phyloP scores from a whole-genome alignment of 2,888 invertebrate genomes.

The Parthenolecanium corni region DNA sequence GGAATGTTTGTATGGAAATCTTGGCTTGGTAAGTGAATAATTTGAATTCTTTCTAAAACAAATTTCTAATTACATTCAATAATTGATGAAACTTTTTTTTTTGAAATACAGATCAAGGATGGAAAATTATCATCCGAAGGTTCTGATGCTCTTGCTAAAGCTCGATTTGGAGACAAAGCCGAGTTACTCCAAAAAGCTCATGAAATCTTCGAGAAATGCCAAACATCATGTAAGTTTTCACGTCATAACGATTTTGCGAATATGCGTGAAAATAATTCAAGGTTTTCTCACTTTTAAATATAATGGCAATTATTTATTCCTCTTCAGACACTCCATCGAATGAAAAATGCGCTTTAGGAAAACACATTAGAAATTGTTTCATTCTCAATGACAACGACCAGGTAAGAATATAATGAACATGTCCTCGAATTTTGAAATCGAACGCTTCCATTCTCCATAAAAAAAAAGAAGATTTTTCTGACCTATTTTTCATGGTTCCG shows the following conservation, averaged over 20 bases:
- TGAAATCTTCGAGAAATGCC: conserved; percentile 14
- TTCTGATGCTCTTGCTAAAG: conserved; percentile 1
- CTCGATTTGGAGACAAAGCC: conserved; percentile 13
- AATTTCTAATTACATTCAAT: neutral
- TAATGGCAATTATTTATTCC: neutral
- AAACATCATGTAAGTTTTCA: neutral
- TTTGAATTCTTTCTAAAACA: neutral
- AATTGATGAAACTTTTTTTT: neutral
- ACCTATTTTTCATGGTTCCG: too few species aligned
- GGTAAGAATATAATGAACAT: conserved; percentile 29
- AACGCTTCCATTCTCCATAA: too few species aligned
- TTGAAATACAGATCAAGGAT: neutral
- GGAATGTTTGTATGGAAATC: conserved; percentile 33
- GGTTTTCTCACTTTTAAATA: neutral
- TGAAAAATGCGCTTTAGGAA: conserved; percentile 34
- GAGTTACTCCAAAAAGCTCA: conserved; percentile 10
- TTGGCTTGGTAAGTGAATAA: conserved; percentile 31
- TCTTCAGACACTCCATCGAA: conserved; percentile 5
- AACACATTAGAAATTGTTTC: conserved; percentile 33
- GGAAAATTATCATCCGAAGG: conserved; percentile 11
- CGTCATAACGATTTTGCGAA: neutral
- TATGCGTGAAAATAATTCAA: neutral
- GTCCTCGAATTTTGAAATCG: too few species aligned
- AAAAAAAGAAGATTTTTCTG: too few species aligned
- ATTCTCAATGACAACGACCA: conserved; percentile 33